Evolutionary conservation across 2,113 vertebrate species (phyloP).

Genomic region (Falcunculus frontatus): DNA sequence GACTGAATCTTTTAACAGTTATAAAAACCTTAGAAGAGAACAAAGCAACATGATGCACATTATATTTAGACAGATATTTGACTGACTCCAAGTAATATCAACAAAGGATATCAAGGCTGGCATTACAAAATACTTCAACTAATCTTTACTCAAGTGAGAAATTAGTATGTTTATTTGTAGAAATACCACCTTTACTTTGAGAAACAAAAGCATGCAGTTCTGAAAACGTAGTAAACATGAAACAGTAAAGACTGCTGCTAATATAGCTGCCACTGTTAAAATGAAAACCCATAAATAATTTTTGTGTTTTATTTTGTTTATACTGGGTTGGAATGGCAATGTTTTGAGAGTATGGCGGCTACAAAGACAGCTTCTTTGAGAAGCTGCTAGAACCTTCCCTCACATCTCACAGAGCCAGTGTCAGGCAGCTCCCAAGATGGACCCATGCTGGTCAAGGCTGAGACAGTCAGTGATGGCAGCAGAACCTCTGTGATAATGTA

Average conservation of each 20-base stretch:
- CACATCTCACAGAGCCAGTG: not conserved
- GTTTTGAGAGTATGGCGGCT: not conserved
- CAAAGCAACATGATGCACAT: not conserved
- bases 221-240: not conserved
- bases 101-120: not conserved
- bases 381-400: not conserved
- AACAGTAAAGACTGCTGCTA: not conserved
- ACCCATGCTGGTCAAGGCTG: not conserved
- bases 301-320: not conserved
- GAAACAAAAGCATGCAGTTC: not conserved
- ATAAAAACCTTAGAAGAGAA: not conserved
- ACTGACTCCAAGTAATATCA: not conserved
- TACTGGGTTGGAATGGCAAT: not conserved
- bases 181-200: not conserved
- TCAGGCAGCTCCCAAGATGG: not conserved
- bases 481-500: rapidly evolving
- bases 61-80: not conserved
- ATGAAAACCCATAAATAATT: not conserved
- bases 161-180: not conserved
- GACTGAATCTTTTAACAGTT: not conserved
- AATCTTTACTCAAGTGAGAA: not conserved
- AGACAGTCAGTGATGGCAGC: not conserved
- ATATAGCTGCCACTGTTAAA: not conserved
- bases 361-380: not conserved
- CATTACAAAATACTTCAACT: not conserved